phyloP scores from a whole-genome alignment of 2,888 invertebrate species.

The Rambutsinella grinnellia region DNA sequence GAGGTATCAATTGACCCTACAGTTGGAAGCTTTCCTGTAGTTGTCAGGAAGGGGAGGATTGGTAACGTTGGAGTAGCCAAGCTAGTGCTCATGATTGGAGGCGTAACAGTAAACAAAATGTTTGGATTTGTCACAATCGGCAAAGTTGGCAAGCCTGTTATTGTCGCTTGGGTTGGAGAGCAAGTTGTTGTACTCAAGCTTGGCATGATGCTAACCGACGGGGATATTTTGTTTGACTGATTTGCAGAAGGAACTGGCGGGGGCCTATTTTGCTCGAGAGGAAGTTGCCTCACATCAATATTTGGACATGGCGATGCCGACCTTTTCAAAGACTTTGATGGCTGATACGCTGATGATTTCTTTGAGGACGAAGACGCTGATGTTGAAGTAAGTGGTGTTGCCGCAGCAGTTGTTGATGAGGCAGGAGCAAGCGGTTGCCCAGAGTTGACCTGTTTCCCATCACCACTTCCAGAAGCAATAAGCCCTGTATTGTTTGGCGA shows the following conservation, averaged over 20 bases:
- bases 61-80: conserved; percentile 42
- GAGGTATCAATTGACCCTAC: conserved; percentile 28
- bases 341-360: conserved; percentile 54
- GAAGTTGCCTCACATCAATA: conserved; percentile 74
- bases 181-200: neutral
- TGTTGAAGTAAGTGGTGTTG: conserved; percentile 67
- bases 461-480: no score
- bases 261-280: conserved; percentile 70
- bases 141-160: conserved; percentile 30
- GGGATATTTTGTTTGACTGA: neutral
- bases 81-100: conserved; percentile 25
- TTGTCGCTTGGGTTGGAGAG: conserved; percentile 1
- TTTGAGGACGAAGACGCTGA: conserved; percentile 65
- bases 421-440: conserved; percentile 65
- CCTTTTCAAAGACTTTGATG: conserved; percentile 54
- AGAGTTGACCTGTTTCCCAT: no score
- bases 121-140: conserved; percentile 38
- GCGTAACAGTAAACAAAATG: conserved; percentile 47
- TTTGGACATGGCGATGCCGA: conserved; percentile 73
- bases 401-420: conserved; percentile 68
- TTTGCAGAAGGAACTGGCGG: conserved; percentile 55
- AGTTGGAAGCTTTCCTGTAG: conserved; percentile 42
- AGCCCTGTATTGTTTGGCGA: conserved; percentile 53
- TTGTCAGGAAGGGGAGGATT: conserved; percentile 41
- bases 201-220: conserved; percentile 4